These are phyloP conservation scores for Heterotilapia buettikoferi DNA, from an alignment of 2,113 vertebrate genomes.

Conservation along the genomic window DNA sequence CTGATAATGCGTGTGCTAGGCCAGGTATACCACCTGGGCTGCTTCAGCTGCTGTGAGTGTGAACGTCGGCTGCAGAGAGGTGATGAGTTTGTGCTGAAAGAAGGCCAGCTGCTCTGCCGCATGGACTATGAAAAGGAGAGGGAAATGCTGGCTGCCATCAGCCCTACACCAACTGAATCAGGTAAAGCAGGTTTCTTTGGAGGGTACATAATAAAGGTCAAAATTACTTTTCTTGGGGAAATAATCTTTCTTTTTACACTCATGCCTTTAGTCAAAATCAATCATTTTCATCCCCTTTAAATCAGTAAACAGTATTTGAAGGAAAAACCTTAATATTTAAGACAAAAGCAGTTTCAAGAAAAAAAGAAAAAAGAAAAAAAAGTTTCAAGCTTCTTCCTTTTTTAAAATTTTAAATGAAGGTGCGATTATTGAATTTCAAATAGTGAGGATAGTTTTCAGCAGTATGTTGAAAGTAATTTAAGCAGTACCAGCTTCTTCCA, in stretches of 20 bases:
- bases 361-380: background rate
- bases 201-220: background rate
- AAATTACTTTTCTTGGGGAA: background rate
- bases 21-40: constrained; percentile 85
- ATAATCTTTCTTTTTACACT: background rate
- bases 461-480: background rate
- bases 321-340: background rate
- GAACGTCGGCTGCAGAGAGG: constrained; percentile 84
- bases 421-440: background rate
- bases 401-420: background rate
- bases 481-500: background rate
- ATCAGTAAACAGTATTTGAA: background rate
- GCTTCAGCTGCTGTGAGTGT: constrained; percentile 89
- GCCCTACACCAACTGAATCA: constrained; percentile 82
- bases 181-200: constrained; percentile 52
- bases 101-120: constrained; percentile 86
- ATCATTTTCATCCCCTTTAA: background rate
- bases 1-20: constrained; percentile 86
- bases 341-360: background rate
- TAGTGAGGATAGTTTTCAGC: background rate
- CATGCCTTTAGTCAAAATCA: background rate
- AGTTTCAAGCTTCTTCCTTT: background rate
- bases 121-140: constrained; percentile 89
- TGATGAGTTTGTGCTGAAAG: constrained; percentile 88
- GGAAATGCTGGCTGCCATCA: constrained; percentile 85